These are phyloP conservation scores for Tupaia tana DNA, from an alignment of 2,113 vertebrate species.

Conservation along the genomic window DNA sequence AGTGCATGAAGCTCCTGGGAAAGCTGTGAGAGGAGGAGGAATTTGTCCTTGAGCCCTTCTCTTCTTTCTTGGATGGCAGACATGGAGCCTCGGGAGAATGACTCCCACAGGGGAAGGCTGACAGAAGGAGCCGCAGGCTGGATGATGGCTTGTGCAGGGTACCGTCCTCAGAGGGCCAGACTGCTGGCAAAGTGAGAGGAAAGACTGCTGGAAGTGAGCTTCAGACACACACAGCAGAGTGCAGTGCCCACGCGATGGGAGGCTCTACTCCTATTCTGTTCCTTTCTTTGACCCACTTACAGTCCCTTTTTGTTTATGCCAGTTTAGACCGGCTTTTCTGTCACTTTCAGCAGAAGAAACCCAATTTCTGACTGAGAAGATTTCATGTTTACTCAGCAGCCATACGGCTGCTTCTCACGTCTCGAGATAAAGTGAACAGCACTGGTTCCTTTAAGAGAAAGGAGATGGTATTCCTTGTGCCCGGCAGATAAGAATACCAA, in stretches of 20 bases:
- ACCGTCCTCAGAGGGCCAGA: neutral
- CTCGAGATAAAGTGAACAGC: neutral
- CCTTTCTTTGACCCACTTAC: neutral
- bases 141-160: accelerated
- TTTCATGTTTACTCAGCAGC: neutral
- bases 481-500: neutral
- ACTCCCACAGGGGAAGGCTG: neutral
- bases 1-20: neutral
- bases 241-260: accelerated
- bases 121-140: neutral
- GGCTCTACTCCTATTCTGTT: neutral
- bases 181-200: neutral
- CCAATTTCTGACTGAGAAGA: neutral
- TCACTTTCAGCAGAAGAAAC: neutral
- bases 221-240: neutral
- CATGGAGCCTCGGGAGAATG: neutral
- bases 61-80: neutral
- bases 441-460: neutral
- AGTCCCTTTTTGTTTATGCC: neutral
- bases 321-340: neutral
- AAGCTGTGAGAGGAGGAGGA: neutral
- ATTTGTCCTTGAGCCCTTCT: neutral
- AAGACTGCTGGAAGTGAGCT: neutral
- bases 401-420: neutral
- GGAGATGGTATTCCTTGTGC: neutral